Evolutionary conservation across 2,113 vertebrate species (phyloP).

Genomic region (Megaptera novaeangliae): DNA sequence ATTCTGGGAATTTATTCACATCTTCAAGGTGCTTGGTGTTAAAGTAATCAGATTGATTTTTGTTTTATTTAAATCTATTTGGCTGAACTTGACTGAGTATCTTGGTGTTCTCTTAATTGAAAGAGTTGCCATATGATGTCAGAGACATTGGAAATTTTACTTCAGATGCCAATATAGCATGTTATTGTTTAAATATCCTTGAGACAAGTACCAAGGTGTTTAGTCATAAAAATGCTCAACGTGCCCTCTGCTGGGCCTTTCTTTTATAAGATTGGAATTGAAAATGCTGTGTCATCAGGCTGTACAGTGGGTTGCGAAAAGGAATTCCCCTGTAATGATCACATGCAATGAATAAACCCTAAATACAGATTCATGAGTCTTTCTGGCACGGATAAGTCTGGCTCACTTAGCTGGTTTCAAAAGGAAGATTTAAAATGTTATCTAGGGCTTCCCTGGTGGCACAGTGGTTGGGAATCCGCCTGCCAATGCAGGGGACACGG

Average conservation of each 20-base stretch:
- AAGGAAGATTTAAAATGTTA: constrained; percentile 19
- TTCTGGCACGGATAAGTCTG: background rate
- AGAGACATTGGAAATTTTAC: constrained; percentile 31
- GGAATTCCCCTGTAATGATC: background rate
- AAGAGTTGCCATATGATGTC: constrained; percentile 38
- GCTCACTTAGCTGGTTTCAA: constrained; percentile 32
- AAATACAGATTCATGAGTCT: background rate
- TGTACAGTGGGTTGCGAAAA: constrained; percentile 15
- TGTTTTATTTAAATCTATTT: constrained; percentile 49
- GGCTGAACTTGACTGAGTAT: constrained; percentile 43
- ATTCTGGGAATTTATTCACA: constrained; percentile 50
- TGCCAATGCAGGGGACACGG: too few species aligned
- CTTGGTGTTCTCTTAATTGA: constrained; percentile 51
- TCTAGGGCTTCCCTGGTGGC: background rate
- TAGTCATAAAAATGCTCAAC: constrained; percentile 26
- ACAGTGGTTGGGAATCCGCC: too few species aligned
- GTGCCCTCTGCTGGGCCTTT: constrained; percentile 57
- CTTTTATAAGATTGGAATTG: constrained; percentile 13
- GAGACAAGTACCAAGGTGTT: constrained; percentile 2
- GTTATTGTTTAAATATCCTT: constrained; percentile 32
- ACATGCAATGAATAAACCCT: background rate
- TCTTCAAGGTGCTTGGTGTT: constrained; percentile 51
- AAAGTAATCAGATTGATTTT: constrained; percentile 61
- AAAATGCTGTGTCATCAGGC: constrained; percentile 37
- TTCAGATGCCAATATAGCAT: constrained; percentile 38